A percentile compares a stretch with the other conserved stretches of the same genome.
These are phyloP conservation scores for Mergus octosetaceus DNA, from an alignment of 2,797 vertebrate species.

Conservation along the genomic window DNA sequence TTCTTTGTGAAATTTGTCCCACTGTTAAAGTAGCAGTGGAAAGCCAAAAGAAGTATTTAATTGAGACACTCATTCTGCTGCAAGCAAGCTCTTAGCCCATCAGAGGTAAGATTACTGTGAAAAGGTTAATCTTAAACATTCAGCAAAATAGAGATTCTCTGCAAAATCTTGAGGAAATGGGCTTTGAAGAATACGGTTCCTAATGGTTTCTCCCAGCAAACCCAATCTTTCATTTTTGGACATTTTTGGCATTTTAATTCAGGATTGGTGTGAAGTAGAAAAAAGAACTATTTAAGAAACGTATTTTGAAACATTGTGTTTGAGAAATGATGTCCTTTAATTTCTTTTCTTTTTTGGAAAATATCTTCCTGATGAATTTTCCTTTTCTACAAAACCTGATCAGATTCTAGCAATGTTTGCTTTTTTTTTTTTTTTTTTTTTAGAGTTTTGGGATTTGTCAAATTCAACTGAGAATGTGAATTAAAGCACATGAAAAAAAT, in stretches of 20 bases:
- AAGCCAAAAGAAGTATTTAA: background rate
- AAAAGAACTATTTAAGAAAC: background rate
- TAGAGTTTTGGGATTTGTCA: background rate
- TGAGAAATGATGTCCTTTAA: background rate
- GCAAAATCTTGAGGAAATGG: background rate
- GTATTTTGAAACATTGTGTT: background rate
- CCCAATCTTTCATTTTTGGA: fast-evolving
- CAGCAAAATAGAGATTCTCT: background rate
- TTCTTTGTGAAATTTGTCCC: background rate
- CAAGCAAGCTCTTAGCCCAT: background rate
- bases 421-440: background rate
- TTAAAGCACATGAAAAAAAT: background rate
- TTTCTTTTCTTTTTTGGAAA: background rate
- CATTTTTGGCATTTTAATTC: background rate
- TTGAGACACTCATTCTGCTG: background rate
- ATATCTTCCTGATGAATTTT: background rate
- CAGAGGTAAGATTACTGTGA: background rate
- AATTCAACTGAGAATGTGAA: background rate
- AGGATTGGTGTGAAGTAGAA: background rate
- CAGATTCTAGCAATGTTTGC: background rate
- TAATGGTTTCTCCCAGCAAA: background rate
- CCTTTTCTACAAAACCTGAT: background rate
- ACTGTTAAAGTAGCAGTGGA: background rate
- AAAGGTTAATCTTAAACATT: background rate
- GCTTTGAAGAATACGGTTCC: background rate